Conservation (phyloP, 2,888 invertebrate genomes). For the Tuta absoluta region DNA sequence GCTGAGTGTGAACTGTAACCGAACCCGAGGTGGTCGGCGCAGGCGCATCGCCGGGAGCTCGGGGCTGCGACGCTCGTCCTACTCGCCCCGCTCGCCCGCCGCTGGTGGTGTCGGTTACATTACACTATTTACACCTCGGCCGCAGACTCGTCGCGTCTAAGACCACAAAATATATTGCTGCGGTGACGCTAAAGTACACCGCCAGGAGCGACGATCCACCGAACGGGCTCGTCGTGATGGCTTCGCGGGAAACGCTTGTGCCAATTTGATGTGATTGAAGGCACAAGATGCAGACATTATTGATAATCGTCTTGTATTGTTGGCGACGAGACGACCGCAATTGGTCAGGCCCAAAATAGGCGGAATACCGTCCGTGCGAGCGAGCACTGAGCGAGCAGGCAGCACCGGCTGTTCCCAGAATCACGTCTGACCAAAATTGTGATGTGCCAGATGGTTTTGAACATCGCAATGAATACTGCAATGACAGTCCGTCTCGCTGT, state of each 20-base stretch:
- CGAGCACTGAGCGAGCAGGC: background rate
- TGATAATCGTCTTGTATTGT: background rate
- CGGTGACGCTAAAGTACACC: constrained; percentile 2
- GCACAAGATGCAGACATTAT: constrained; percentile 5
- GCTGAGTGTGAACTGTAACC: constrained; percentile 20
- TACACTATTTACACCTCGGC: constrained; percentile 10
- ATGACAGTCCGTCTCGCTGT: too few species aligned
- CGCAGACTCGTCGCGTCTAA: background rate
- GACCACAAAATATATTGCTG: constrained; percentile 10
- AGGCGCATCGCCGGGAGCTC: background rate
- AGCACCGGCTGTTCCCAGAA: constrained; percentile 6
- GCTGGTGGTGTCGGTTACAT: constrained; percentile 18
- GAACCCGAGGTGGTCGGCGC: constrained; percentile 10
- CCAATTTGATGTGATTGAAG: constrained; percentile 14
- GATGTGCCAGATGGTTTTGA: background rate
- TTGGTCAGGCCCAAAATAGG: constrained; percentile 1
- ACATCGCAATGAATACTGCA: too few species aligned
- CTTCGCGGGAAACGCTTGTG: background rate
- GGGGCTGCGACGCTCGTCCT: background rate
- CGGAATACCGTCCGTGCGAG: background rate
- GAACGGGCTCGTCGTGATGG: background rate
- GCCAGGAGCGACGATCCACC: constrained; percentile 5
- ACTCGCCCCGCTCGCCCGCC: background rate
- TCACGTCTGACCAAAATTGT: constrained; percentile 4
- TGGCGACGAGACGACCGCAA: background rate